Percentiles rank a stretch among this genome's conserved stretches.
phyloP scores from a whole-genome alignment of 2,113 vertebrate genomes.

The Heloderma charlesbogerti region DNA sequence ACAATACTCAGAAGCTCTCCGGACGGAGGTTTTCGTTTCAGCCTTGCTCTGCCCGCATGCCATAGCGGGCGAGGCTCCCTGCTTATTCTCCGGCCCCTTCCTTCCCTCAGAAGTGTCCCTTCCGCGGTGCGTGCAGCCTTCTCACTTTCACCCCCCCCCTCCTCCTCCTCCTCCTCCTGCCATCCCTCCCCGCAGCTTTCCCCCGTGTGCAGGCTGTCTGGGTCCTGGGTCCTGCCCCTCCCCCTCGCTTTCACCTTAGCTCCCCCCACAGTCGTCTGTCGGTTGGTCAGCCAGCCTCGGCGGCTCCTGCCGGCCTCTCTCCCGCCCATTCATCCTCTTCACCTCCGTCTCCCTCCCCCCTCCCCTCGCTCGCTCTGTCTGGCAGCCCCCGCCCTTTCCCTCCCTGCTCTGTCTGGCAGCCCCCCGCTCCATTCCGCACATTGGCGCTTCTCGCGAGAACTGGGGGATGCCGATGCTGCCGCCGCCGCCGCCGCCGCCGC shows the following conservation, averaged over 20 bases:
- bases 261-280: neutral
- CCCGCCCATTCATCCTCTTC: neutral
- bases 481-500: slow-evolving; percentile 34
- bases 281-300: neutral
- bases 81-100: neutral
- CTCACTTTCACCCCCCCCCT: neutral
- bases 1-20: neutral
- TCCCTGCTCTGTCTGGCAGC: slow-evolving; percentile 52
- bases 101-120: neutral
- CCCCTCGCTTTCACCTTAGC: slow-evolving; percentile 23
- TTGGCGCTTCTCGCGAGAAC: slow-evolving; percentile 62
- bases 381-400: slow-evolving; percentile 45
- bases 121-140: neutral
- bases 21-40: neutral
- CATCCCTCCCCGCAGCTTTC: neutral
- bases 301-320: neutral
- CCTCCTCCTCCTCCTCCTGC: neutral
- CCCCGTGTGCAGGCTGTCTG: neutral
- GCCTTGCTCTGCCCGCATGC: neutral
- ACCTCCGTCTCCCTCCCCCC: neutral
- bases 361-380: slow-evolving; percentile 37
- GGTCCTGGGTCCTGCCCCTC: slow-evolving; percentile 20
- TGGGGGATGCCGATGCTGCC: slow-evolving; percentile 52
- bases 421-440: slow-evolving; percentile 28
- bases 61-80: neutral